A percentile compares a stretch with the other conserved stretches of the same genome.
These are phyloP conservation scores for Chloroclystis v-ata DNA, from an alignment of 2,888 invertebrate genomes.

Conservation along the genomic window DNA sequence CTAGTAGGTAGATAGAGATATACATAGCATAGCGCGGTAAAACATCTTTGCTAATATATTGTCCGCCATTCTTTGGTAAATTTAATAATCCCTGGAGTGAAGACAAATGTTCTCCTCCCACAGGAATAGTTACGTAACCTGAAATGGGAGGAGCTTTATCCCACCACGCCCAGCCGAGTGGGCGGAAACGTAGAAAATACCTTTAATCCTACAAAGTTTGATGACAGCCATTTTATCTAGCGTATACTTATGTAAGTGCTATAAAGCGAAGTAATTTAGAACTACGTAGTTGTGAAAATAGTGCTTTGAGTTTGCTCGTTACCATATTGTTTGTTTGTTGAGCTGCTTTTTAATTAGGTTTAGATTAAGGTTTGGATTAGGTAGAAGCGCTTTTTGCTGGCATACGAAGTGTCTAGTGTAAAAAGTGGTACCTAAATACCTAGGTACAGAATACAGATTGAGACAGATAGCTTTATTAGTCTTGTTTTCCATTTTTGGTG, in stretches of 20 bases:
- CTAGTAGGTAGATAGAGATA: too few species aligned
- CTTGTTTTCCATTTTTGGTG: too few species aligned
- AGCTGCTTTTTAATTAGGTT: not conserved
- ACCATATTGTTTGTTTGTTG: conserved; percentile 24
- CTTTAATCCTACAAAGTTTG: conserved; percentile 15
- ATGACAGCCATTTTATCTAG: conserved; percentile 22
- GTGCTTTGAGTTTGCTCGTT: conserved; percentile 24
- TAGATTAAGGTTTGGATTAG: not conserved
- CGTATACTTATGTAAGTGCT: conserved; percentile 22
- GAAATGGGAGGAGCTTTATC: conserved; percentile 24
- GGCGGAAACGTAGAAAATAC: conserved; percentile 23
- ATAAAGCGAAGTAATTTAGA: conserved; percentile 28
- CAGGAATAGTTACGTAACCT: conserved; percentile 29
- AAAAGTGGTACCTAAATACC: not conserved
- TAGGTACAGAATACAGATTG: too few species aligned
- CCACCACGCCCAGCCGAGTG: conserved; percentile 17
- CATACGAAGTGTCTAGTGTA: not conserved
- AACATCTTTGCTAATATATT: not conserved
- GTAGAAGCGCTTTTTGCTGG: too few species aligned
- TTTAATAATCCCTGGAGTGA: conserved; percentile 62
- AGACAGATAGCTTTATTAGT: too few species aligned
- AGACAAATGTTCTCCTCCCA: conserved; percentile 62
- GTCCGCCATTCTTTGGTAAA: conserved; percentile 48
- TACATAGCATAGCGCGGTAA: too few species aligned
- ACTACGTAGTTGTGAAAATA: conserved; percentile 24